Evolutionary conservation across 2,113 vertebrate species (phyloP), one percentile per base, ranked within the genome.

Genomic region (Hypomesus transpacificus): DNA sequence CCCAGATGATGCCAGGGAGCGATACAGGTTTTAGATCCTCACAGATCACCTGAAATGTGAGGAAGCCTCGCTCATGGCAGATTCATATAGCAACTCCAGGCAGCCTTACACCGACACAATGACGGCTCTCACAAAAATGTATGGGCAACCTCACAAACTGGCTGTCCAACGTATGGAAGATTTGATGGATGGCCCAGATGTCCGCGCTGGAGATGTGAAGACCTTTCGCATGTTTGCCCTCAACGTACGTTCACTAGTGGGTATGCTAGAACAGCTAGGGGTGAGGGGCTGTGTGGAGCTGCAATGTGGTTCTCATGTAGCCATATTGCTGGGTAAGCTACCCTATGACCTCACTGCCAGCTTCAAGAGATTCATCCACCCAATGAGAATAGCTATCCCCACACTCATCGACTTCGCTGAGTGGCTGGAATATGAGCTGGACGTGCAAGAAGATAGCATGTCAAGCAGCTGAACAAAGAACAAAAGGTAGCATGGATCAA

Each of bases 401-500:
- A 64, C 50, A 3, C 51, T 72, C 11, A 31, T 56, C n/a, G 60
- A 72, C 52, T 65, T 56, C 14, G 51, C 50, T 14, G 62, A 65
- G 8, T 65, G 60, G 51, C 24, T 65, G 46, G 39, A 63, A 28
- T 63, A 63, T 63, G 67, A 75, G 68, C 50, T 75, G 11, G 7
- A 65, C 3, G 28, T 70, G 14, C 65, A 74, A 31, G 56, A 74
- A 20, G 71, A 67, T 18, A 16, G 2, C 18, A 18, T 16, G 14
- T 24, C 24, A 24, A 24, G 1, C 24, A 24, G 24, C 24, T 24
- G 24, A 24, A 24, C 24, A 24, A 24, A 24, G 24, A 24, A 24
- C 24, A 24, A 24, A 24, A 24, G 24, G 24, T 24, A 24, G 24
- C 24, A 24, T 65, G 62, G 62, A 65, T 65, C 18, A 50, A n/a